phyloP scores from a whole-genome alignment of 2,113 vertebrate genomes.

The Cavia porcellus region DNA sequence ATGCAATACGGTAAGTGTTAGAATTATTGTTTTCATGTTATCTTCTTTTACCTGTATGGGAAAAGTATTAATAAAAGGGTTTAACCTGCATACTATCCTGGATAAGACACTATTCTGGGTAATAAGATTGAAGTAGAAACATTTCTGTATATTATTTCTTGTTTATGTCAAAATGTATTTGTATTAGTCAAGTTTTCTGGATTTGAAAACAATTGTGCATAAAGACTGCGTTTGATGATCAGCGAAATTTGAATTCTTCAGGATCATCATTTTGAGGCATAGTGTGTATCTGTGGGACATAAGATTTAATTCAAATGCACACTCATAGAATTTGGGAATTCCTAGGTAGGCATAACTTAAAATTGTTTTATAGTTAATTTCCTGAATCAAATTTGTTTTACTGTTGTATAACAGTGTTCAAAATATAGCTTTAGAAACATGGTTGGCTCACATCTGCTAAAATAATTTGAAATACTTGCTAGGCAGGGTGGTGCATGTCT shows the following conservation, averaged over 20 bases:
- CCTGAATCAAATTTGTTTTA: neutral
- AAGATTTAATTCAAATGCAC: neutral
- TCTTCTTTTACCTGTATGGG: neutral
- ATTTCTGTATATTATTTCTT: neutral
- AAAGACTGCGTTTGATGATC: neutral
- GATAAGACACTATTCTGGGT: neutral
- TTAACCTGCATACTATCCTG: neutral
- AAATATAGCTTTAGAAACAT: neutral
- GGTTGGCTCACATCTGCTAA: neutral
- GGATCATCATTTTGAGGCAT: neutral
- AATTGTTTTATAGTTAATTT: neutral
- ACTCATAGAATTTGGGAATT: neutral
- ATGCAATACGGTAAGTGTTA: conserved; percentile 92
- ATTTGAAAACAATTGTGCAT: neutral
- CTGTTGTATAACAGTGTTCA: neutral
- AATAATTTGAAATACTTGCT: neutral
- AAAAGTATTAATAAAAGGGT: neutral
- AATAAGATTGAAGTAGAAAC: neutral
- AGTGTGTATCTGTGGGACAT: neutral
- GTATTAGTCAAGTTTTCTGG: neutral
- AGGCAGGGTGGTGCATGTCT: neutral
- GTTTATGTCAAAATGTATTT: neutral
- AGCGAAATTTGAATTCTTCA: neutral
- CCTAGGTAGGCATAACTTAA: neutral
- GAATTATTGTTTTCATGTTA: neutral